Evolutionary conservation across 2,797 vertebrate genomes (phyloP).

Genomic region (Zalophus californianus): DNA sequence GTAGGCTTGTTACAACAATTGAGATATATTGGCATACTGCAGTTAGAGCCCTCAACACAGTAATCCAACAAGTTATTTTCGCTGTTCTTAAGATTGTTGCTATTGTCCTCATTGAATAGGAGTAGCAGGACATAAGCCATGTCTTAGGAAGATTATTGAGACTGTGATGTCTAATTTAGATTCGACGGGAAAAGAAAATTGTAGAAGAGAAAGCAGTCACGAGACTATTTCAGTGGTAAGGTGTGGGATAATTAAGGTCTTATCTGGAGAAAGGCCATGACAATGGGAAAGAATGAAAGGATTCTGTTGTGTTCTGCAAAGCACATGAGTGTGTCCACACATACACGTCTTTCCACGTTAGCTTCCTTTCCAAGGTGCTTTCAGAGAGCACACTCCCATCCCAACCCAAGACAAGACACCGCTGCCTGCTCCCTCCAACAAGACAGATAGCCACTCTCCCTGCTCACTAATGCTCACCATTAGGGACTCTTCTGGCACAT

Average conservation of each 20-base stretch:
- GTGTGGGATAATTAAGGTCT: neutral
- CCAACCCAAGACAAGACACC: neutral
- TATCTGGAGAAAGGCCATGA: neutral
- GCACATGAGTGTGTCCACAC: neutral
- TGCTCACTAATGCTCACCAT: neutral
- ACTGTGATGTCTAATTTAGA: neutral
- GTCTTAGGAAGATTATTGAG: neutral
- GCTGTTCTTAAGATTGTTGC: neutral
- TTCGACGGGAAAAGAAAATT: neutral
- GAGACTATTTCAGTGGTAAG: neutral
- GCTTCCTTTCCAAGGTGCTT: neutral
- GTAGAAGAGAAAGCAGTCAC: neutral
- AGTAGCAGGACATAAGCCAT: neutral
- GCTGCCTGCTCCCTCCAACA: accelerated
- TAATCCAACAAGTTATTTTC: too few species aligned
- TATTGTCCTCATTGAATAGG: neutral
- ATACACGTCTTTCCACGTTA: neutral
- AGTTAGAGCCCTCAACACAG: neutral
- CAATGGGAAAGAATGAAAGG: neutral
- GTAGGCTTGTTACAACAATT: neutral
- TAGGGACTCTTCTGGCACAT: neutral
- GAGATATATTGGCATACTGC: neutral
- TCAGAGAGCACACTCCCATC: neutral
- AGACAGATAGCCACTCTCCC: neutral
- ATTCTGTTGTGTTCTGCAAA: neutral